Conservation (phyloP, 2,113 vertebrate species). For the Dicaeum eximium region DNA sequence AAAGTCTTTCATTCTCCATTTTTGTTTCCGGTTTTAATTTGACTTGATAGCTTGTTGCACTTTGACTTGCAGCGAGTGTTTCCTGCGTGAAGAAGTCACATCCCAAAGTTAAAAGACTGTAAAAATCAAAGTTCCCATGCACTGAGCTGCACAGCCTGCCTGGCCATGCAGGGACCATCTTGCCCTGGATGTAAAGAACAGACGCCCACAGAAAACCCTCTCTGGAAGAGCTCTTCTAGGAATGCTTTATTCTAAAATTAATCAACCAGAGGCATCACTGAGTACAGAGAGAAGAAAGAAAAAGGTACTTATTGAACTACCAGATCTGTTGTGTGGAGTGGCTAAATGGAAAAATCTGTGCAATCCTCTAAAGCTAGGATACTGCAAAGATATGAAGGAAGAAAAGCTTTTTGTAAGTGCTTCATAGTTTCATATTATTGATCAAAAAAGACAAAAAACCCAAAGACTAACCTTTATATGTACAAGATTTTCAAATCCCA, state of each 20-base stretch:
- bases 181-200: slow-evolving; percentile 7
- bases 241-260: slow-evolving; percentile 49
- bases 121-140: slow-evolving; percentile 24
- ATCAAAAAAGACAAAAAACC: background rate
- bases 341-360: background rate
- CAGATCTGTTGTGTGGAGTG: background rate
- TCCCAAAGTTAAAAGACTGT: slow-evolving; percentile 21
- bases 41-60: slow-evolving; percentile 37
- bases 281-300: background rate
- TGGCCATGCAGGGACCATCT: slow-evolving; percentile 3
- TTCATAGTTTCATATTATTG: background rate
- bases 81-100: background rate
- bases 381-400: background rate
- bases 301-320: background rate
- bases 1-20: background rate
- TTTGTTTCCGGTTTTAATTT: slow-evolving; percentile 45
- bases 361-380: background rate
- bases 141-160: background rate
- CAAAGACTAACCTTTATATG: background rate
- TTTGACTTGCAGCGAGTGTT: slow-evolving; percentile 7
- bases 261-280: background rate
- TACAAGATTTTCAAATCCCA: background rate
- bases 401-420: background rate
- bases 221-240: background rate
- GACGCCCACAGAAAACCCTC: background rate